Percentiles rank a stretch among this genome's conserved stretches.
phyloP scores from a whole-genome alignment of 1,140 invertebrate genomes.

The Littorina saxatilis region DNA sequence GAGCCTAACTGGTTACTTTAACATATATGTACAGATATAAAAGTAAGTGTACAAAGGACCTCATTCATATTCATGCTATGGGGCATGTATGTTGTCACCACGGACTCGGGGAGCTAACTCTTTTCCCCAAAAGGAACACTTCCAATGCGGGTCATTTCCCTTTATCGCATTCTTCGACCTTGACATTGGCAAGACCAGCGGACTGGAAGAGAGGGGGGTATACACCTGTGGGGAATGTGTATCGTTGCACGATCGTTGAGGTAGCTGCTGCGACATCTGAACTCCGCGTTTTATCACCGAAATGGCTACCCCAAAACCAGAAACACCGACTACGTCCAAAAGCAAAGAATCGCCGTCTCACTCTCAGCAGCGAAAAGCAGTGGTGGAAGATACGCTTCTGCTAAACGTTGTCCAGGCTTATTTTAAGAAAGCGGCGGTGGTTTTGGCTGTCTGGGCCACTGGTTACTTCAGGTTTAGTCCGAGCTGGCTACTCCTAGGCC shows the following conservation, averaged over 20 bases:
- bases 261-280: not conserved
- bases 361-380: too few relatives aligned
- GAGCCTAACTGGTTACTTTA: too few relatives aligned
- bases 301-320: not conserved
- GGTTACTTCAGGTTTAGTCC: slow-evolving; percentile 91
- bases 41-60: too few relatives aligned
- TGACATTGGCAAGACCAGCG: not conserved
- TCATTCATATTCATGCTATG: too few relatives aligned
- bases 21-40: too few relatives aligned
- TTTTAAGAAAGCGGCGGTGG: slow-evolving; percentile 67
- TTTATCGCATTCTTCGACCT: not conserved
- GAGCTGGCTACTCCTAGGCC: slow-evolving; percentile 90
- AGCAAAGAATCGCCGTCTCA: not conserved
- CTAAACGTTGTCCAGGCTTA: slow-evolving; percentile 59
- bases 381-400: slow-evolving; percentile 62
- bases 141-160: too few relatives aligned
- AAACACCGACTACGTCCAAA: not conserved
- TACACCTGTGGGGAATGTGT: slow-evolving; percentile 23
- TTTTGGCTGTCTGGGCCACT: slow-evolving; percentile 81
- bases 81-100: too few relatives aligned
- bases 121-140: too few relatives aligned
- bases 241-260: not conserved
- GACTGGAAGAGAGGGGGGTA: too few relatives aligned
- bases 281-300: not conserved
- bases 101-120: too few relatives aligned